Evolutionary conservation across 2,888 invertebrate genomes (phyloP).

Genomic region (Notocelia uddmanniana): DNA sequence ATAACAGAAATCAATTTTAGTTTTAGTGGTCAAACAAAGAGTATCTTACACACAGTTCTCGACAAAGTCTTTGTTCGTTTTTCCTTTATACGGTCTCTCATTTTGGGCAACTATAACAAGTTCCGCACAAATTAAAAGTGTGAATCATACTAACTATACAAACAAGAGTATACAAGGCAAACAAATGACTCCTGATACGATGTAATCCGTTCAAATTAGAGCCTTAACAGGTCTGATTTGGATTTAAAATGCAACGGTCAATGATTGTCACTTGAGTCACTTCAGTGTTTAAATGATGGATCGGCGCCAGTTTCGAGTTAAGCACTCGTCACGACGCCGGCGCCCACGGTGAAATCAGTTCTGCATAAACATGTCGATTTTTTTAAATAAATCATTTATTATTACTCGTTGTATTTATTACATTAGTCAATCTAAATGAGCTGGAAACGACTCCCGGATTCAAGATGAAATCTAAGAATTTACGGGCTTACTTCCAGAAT

Average conservation of each 20-base stretch:
- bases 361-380: not conserved
- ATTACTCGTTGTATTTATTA: too few species aligned
- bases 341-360: constrained; percentile 31
- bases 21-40: not conserved
- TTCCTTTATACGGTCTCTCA: constrained; percentile 5
- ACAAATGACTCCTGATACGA: not conserved
- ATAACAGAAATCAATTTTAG: not conserved
- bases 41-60: not conserved
- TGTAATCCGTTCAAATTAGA: not conserved
- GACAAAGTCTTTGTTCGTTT: not conserved
- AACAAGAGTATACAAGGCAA: not conserved
- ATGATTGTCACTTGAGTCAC: constrained; percentile 5
- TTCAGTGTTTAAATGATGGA: not conserved
- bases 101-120: constrained; percentile 16
- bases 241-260: not conserved
- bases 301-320: constrained; percentile 16
- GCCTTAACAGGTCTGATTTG: not conserved
- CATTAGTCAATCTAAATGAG: not conserved
- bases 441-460: not conserved
- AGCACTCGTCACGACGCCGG: constrained; percentile 22
- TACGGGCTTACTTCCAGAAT: not conserved
- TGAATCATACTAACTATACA: constrained; percentile 34
- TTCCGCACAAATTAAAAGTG: constrained; percentile 13
- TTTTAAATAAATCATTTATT: not conserved
- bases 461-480: not conserved